Percentiles rank a stretch among this genome's conserved stretches.
phyloP scores from a whole-genome alignment of 1,140 invertebrate genomes.

The Goniozus legneri region DNA sequence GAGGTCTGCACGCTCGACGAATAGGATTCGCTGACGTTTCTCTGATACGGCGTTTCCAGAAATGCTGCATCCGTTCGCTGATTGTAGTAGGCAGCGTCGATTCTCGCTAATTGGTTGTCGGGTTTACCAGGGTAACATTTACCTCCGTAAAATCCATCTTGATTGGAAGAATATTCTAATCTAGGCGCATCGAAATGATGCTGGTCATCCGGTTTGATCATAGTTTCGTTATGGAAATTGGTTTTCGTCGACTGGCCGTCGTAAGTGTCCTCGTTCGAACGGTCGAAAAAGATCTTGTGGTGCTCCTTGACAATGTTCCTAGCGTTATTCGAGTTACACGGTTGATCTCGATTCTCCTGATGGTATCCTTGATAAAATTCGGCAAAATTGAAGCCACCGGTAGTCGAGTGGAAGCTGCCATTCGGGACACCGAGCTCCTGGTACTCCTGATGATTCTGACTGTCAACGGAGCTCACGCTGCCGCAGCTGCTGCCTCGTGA shows the following conservation, averaged over 20 bases:
- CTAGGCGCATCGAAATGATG: neutral
- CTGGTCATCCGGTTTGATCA: neutral
- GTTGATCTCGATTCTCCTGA: slow-evolving; percentile 25
- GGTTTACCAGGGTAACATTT: slow-evolving; percentile 3
- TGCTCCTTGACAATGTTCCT: slow-evolving; percentile 23
- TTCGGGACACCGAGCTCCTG: slow-evolving; percentile 23
- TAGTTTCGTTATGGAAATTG: neutral
- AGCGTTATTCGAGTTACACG: neutral
- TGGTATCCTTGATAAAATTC: slow-evolving; percentile 45
- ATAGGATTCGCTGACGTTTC: slow-evolving; percentile 15
- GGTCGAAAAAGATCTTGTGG: slow-evolving; percentile 25
- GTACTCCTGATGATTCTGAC: slow-evolving; percentile 39
- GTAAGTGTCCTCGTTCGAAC: slow-evolving; percentile 11
- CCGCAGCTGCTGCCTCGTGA: slow-evolving; percentile 46
- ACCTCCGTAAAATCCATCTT: slow-evolving; percentile 16
- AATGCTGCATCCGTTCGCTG: slow-evolving; percentile 23
- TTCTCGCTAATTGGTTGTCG: slow-evolving; percentile 22
- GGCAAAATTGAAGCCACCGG: slow-evolving; percentile 31
- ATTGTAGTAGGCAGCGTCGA: slow-evolving; percentile 22
- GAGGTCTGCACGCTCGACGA: slow-evolving; percentile 6
- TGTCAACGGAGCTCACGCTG: slow-evolving; percentile 43
- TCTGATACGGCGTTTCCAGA: slow-evolving; percentile 23
- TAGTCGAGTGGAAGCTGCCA: slow-evolving; percentile 23
- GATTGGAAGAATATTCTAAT: slow-evolving; percentile 5
- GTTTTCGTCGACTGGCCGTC: neutral